Percentiles rank a stretch among this genome's conserved stretches.
Evolutionary conservation across 2,888 invertebrate genomes (phyloP).

Genomic region (Drosophila anomalipes): DNA sequence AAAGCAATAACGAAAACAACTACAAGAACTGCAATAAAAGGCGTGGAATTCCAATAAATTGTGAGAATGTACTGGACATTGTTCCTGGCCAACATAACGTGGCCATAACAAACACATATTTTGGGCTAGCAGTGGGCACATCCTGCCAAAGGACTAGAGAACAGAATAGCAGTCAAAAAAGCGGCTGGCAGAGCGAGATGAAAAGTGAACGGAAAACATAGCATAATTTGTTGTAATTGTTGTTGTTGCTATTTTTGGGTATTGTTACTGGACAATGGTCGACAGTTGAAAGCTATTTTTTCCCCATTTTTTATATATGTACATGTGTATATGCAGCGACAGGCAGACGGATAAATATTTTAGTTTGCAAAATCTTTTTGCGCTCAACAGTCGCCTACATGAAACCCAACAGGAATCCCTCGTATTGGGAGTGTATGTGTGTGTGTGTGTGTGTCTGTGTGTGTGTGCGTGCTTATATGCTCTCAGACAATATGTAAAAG

Average conservation of each 20-base stretch:
- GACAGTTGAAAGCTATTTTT: conserved; percentile 24
- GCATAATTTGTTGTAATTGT: conserved; percentile 72
- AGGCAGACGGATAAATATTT: conserved; percentile 73
- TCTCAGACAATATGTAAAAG: conserved; percentile 79
- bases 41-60: conserved; percentile 75
- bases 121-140: conserved; percentile 79
- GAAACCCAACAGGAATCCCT: not conserved
- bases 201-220: conserved; percentile 69
- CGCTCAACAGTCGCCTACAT: conserved; percentile 60
- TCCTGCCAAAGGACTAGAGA: conserved; percentile 61
- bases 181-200: conserved; percentile 51
- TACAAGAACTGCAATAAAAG: conserved; percentile 28
- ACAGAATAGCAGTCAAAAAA: conserved; percentile 6
- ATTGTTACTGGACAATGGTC: conserved; percentile 52
- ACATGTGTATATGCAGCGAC: conserved; percentile 27
- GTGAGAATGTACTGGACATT: conserved; percentile 55
- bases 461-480: conserved; percentile 47
- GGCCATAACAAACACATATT: conserved; percentile 85
- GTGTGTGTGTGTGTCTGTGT: conserved; percentile 14
- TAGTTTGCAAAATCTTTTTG: conserved; percentile 75
- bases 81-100: conserved; percentile 80
- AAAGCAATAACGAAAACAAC: conserved; percentile 32
- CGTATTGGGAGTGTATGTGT: not conserved
- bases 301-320: conserved; percentile 16
- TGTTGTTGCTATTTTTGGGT: conserved; percentile 45